Evolutionary conservation across 2,113 vertebrate genomes (phyloP).

Genomic region (Plecturocebus donacophilus): DNA sequence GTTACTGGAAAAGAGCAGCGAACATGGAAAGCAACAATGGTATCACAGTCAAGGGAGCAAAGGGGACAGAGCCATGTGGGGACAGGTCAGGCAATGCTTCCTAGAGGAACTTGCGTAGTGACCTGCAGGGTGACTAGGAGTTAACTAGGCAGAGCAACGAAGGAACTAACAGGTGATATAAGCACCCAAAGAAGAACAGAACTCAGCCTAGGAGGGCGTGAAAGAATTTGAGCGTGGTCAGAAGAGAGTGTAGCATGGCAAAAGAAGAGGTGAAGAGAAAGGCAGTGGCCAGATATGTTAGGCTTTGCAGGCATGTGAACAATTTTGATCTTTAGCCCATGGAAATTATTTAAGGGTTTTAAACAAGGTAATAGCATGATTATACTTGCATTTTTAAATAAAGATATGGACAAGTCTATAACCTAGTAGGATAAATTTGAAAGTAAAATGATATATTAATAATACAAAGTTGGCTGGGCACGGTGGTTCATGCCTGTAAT

Average conservation of each 20-base stretch:
- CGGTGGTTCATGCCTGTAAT: no score
- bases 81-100: not conserved
- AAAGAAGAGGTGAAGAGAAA: not conserved
- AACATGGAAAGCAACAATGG: not conserved
- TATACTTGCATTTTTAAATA: conserved; percentile 28
- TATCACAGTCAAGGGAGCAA: not conserved
- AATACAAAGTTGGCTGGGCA: not conserved
- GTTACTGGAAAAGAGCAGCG: not conserved
- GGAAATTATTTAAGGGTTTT: not conserved
- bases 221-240: not conserved
- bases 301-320: not conserved
- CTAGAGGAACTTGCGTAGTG: not conserved
- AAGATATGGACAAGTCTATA: not conserved
- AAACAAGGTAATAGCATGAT: not conserved
- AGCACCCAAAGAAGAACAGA: not conserved
- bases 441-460: not conserved
- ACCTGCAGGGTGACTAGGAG: not conserved
- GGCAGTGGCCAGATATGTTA: not conserved
- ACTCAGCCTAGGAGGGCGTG: not conserved
- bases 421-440: not conserved
- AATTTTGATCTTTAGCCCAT: not conserved
- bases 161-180: not conserved
- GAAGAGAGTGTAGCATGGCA: not conserved
- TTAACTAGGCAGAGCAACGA: not conserved
- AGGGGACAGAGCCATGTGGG: not conserved